Base-by-base conservation (phyloP, 2,888 invertebrate species). In the Ctenicera cuprea region DNA sequence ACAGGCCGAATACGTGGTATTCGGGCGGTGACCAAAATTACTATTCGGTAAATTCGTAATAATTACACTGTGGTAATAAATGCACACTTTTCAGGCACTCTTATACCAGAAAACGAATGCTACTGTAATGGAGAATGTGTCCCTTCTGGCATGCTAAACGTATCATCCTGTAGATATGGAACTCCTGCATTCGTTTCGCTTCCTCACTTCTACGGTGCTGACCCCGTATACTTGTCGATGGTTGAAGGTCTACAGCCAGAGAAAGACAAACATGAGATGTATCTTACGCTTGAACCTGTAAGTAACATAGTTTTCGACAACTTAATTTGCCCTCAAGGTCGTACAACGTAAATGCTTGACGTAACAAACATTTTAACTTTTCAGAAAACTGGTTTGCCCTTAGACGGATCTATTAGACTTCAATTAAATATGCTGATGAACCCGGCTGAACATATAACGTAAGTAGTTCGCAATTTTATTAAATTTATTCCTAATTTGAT, bases 181-280 rank as follows among this genome's bases (percentile, higher is more conserved):
- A 93, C 95, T 0, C 96, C 96, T 0, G 92, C 93, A 0, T 94
- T 94, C 83, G 89, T 94, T 78, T 94, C 95, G 0, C 90, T 94
- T 79, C 96, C 96, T 0, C 95, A 96, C 86, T 96, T 94, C 86
- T 89, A 91, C 81, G 89, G 92, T 79, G 95, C 90, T 0, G 95
- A 95, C 86, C 90, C 91, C 0, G 87, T 85, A 62, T 91, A 93
- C 71, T 77, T 87, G n/a, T 87, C 91, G 3, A 88, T 88, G 52
- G 90, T 95, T 0, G 87, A 87, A 0, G 95, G 95, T 0, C 82
- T 95, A 83, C 79, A 86, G 0, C 94, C 95, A 0, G 88, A 92
- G 20, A 89, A 90, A 0, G 88, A 90, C 0, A 88, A 90, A 18
- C 95, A 96, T 83, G 90, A 91, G 75, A 93, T 95, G 85, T 92